Evolutionary conservation across 2,797 vertebrate genomes (phyloP).

Genomic region (Pterois miles): DNA sequence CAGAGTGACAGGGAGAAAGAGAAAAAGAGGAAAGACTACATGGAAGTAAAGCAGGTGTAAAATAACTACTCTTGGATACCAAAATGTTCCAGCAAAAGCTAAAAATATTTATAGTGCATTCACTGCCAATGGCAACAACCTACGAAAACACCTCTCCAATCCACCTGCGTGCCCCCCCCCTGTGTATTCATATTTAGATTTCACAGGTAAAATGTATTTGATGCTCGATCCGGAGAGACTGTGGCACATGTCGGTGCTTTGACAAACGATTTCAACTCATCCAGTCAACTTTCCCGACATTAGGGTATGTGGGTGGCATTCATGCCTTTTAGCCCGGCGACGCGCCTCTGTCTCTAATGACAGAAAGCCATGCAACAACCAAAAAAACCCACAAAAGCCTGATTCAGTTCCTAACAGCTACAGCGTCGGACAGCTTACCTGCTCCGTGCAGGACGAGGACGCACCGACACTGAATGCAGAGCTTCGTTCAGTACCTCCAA

Average conservation of each 20-base stretch:
- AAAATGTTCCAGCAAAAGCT: not conserved
- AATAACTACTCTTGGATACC: not conserved
- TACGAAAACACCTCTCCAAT: not conserved
- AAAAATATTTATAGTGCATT: not conserved
- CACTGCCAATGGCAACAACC: not conserved
- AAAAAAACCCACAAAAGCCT: not conserved
- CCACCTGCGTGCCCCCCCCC: constrained; percentile 21
- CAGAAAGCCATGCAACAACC: constrained; percentile 22
- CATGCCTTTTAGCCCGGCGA: constrained; percentile 20
- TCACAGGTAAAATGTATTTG: not conserved
- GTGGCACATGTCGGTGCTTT: not conserved
- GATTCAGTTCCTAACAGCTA: not conserved
- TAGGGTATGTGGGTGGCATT: constrained; percentile 50
- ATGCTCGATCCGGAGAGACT: not conserved
- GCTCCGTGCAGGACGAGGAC: constrained; percentile 26
- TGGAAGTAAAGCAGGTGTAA: constrained; percentile 26
- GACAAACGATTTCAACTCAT: constrained; percentile 16
- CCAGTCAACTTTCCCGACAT: constrained; percentile 69
- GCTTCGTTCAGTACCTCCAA: constrained; percentile 2
- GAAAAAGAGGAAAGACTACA: not conserved
- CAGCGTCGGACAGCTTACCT: constrained; percentile 61
- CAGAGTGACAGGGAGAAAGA: not conserved
- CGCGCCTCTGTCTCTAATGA: constrained; percentile 20
- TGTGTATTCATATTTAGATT: not conserved
- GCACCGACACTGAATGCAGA: not conserved